Evolutionary conservation across 2,888 invertebrate genomes (phyloP).

Genomic region (Eristalinus aeneus): DNA sequence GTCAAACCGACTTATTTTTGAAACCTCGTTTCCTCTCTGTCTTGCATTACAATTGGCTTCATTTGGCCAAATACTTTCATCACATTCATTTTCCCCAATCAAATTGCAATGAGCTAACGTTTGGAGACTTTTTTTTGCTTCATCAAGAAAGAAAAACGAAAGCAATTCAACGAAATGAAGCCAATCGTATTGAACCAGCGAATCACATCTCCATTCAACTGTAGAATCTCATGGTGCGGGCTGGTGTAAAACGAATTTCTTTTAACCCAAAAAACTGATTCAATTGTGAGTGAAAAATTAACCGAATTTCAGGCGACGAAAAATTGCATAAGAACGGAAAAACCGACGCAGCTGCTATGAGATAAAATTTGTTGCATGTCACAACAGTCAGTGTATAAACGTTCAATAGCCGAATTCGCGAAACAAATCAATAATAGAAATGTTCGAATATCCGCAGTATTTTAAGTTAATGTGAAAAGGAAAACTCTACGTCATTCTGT

Average conservation of each 20-base stretch:
- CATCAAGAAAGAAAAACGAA: constrained; percentile 4
- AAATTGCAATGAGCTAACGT: constrained; percentile 20
- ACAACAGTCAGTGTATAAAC: background rate
- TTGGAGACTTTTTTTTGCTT: constrained; percentile 16
- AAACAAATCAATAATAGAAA: constrained; percentile 18
- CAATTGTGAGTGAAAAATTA: background rate
- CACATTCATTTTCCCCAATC: constrained; percentile 10
- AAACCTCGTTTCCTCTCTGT: background rate
- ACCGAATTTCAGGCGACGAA: background rate
- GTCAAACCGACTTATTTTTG: constrained; percentile 9
- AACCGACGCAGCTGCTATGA: background rate
- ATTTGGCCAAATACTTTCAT: constrained; percentile 4
- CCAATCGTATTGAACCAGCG: background rate
- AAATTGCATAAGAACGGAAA: constrained; percentile 15
- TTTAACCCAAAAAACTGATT: background rate
- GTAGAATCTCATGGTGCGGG: constrained; percentile 46
- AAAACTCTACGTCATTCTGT: constrained; percentile 11
- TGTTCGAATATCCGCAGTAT: background rate
- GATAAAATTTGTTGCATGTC: constrained; percentile 39
- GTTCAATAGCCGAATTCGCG: background rate
- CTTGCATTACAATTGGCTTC: background rate
- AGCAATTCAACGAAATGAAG: constrained; percentile 7
- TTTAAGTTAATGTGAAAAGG: background rate
- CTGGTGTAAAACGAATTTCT: background rate
- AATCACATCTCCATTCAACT: constrained; percentile 13